Conservation (phyloP, 2,797 vertebrate genomes). For the Sebastes diploproa region DNA sequence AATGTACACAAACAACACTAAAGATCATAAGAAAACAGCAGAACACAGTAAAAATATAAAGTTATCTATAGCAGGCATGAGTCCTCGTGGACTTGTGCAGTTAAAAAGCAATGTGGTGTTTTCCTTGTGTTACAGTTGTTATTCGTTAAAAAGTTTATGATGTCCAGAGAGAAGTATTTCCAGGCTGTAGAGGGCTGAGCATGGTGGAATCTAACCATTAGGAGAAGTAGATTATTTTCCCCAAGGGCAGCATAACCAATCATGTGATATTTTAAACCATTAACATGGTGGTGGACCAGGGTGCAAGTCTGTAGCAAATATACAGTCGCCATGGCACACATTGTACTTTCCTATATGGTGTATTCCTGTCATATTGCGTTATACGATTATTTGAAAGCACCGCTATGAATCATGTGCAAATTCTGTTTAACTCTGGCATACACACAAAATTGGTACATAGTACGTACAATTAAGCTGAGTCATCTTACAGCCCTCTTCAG, state of each 20-base stretch:
- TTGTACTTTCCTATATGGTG: not conserved
- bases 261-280: not conserved
- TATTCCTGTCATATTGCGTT: not conserved
- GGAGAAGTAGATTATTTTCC: not conserved
- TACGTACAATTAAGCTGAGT: constrained; percentile 20
- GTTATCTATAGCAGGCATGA: not conserved
- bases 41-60: not conserved
- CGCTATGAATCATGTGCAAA: constrained; percentile 17
- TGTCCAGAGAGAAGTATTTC: constrained; percentile 4
- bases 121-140: not conserved
- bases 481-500: constrained; percentile 22
- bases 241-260: not conserved
- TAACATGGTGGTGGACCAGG: not conserved
- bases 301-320: not conserved
- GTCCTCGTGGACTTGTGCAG: not conserved
- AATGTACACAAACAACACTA: not conserved
- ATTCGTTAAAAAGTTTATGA: constrained; percentile 5
- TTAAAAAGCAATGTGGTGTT: not conserved
- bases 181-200: not conserved
- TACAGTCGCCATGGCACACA: not conserved
- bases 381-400: not conserved
- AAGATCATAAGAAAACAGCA: not conserved
- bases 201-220: not conserved
- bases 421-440: constrained; percentile 6
- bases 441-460: not conserved